A percentile compares a stretch with the other conserved stretches of the same genome.
phyloP scores from a whole-genome alignment of 2,888 invertebrate species.

The Polyommatus iphigenia region DNA sequence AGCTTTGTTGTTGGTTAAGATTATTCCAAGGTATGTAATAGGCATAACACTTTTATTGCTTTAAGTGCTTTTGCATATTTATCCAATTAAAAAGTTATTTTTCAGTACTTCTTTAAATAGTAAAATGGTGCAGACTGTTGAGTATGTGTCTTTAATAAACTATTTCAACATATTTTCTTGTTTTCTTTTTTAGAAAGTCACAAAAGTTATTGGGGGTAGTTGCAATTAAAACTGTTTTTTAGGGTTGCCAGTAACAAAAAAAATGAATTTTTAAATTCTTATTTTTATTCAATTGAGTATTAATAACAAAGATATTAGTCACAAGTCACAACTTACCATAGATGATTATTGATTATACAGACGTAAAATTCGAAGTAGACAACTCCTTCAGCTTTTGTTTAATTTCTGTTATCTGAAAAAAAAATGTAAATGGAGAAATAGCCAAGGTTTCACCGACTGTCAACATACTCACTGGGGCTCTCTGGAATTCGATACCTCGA shows the following conservation, averaged over 20 bases:
- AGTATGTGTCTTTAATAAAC: slow-evolving; percentile 3
- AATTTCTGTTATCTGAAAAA: slow-evolving; percentile 78
- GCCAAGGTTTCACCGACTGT: not conserved
- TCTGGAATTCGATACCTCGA: no score
- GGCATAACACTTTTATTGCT: not conserved
- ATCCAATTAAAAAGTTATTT: not conserved
- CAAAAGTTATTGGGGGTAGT: not conserved
- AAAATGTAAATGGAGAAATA: not conserved
- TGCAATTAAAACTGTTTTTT: not conserved
- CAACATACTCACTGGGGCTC: no score
- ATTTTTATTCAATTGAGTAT: no score
- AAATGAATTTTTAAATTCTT: no score
- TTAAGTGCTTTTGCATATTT: not conserved
- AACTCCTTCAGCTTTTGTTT: slow-evolving; percentile 77
- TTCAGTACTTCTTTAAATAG: not conserved
- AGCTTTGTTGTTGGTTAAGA: not conserved
- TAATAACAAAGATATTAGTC: no score
- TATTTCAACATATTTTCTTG: not conserved
- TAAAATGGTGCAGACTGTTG: not conserved
- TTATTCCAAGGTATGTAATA: not conserved
- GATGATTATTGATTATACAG: slow-evolving; percentile 44
- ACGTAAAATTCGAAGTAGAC: slow-evolving; percentile 56
- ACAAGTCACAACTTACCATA: not conserved
- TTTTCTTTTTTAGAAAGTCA: not conserved
- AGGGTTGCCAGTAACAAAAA: not conserved